phyloP scores from a whole-genome alignment of 2,797 vertebrate species.

The Pantherophis alleghaniensis region DNA sequence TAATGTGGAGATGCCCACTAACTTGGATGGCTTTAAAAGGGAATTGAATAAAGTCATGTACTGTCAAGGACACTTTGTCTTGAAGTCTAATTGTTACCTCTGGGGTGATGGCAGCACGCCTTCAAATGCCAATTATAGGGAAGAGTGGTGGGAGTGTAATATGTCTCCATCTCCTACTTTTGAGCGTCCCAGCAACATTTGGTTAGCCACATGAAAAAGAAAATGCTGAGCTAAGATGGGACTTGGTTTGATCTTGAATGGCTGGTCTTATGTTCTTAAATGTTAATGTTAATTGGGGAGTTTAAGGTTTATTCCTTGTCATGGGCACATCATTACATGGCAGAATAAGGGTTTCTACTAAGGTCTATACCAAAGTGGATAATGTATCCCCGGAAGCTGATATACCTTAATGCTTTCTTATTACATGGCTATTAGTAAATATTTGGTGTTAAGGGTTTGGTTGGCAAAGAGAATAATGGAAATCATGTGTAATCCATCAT shows the following conservation, averaged over 20 bases:
- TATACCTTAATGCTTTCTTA: neutral
- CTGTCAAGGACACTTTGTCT: neutral
- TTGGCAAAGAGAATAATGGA: neutral
- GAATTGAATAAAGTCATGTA: neutral
- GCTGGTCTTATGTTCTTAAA: neutral
- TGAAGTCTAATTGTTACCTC: neutral
- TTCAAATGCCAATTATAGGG: neutral
- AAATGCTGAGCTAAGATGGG: neutral
- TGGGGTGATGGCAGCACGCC: neutral
- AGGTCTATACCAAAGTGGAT: neutral
- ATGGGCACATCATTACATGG: neutral
- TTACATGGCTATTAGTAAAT: neutral
- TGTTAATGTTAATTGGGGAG: neutral
- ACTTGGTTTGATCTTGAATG: neutral
- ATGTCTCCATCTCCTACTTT: neutral
- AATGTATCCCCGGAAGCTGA: neutral
- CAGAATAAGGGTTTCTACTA: neutral
- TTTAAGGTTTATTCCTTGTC: neutral
- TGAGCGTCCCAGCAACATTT: neutral
- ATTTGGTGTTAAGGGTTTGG: neutral
- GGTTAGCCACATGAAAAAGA: neutral
- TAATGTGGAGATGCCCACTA: neutral
- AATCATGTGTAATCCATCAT: neutral
- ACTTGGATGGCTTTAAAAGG: neutral
- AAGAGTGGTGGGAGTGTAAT: neutral